Evolutionary conservation across 2,797 vertebrate genomes (phyloP), one percentile per base, ranked within the genome.

Genomic region (Sebastolobus alascanus): DNA sequence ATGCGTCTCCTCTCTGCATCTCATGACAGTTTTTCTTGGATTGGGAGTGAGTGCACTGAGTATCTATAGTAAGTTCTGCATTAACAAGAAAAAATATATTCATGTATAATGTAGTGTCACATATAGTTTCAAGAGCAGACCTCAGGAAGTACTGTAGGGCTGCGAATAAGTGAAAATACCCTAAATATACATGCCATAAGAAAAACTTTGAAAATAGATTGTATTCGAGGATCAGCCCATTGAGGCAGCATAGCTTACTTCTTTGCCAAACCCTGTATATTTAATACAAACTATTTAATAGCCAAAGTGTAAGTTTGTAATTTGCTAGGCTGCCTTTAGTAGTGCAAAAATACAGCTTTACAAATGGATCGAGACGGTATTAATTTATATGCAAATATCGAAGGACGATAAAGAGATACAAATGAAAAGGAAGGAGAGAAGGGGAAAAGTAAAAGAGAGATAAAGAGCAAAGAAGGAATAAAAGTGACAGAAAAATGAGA

Each of bases 1-100:
- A 84, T 67, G 69, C 68, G 27, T 72, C 56, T 73, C 68, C 31
- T 9, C 67, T 67, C 61, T 82, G 79, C 50, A 73, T 55, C n/a
- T 71, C 20, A 25, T 20, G 50, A 65, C 60, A 60, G 27, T 52
- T 79, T 77, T 38, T 33, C 59, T 73, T 27, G 9, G 22, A 61
- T n/a, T 43, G 25, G 31, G 16, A 40, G 54, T 4, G 35, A 66
- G 14, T 52, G n/a, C 5, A 46, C 18, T n/a, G 50, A 66, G 37
- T 10, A 52, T 3, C n/a, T n/a, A 6, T 6, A 37, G 43, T 35
- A 18, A 46, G n/a, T 54, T 66, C 37, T 60, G 55, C 25, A 66
- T 68, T 56, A 61, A 50, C 27, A 59, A 54, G 58, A 46, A 58
- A 71, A 9, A 65, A 46, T 29, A 9, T 43, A 9, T 72, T 8